A percentile compares a stretch with the other conserved stretches of the same genome.
These are phyloP conservation scores for Trichechus manatus DNA, from an alignment of 2,113 vertebrate species.

Conservation along the genomic window DNA sequence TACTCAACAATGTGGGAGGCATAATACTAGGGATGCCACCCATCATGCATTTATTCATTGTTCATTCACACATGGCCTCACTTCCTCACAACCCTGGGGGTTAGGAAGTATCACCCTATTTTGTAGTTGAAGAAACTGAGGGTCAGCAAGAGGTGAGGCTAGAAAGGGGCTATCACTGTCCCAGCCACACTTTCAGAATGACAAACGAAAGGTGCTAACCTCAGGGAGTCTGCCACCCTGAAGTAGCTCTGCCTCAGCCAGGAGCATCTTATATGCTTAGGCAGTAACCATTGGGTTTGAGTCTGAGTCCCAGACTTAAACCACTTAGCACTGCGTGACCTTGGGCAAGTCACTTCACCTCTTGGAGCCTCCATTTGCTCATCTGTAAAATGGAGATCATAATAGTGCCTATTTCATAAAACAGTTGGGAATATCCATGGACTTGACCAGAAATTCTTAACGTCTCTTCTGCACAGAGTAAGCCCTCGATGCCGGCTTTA, in stretches of 20 bases:
- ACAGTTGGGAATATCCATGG: background rate
- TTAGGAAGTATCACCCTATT: background rate
- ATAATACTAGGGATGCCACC: background rate
- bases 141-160: background rate
- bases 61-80: accelerated
- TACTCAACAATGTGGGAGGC: accelerated
- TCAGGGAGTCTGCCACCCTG: background rate
- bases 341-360: background rate
- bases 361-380: too few species aligned
- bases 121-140: background rate
- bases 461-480: background rate
- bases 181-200: background rate
- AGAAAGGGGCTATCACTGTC: accelerated
- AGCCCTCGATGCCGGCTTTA: background rate
- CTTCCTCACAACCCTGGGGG: accelerated
- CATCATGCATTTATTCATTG: accelerated
- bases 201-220: background rate
- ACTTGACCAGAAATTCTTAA: background rate
- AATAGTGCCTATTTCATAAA: background rate
- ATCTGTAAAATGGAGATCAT: background rate
- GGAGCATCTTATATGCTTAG: accelerated
- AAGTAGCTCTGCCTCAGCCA: background rate
- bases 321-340: background rate
- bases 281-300: accelerated
- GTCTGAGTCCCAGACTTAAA: accelerated